Percentiles rank a stretch among this genome's conserved stretches.
Evolutionary conservation across 2,113 vertebrate species (phyloP).

Genomic region (Gymnocephalus cernua): DNA sequence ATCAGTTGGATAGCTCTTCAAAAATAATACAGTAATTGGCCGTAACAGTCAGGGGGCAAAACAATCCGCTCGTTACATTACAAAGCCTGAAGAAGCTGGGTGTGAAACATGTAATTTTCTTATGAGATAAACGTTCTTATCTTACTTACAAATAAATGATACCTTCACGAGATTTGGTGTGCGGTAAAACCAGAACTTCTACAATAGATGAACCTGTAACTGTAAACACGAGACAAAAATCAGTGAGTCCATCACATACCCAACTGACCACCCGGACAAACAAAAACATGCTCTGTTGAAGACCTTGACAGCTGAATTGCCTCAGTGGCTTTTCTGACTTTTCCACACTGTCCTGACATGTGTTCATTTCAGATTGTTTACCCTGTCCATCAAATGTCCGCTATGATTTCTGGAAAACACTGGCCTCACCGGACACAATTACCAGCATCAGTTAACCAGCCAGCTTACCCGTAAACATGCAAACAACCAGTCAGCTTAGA

Average conservation of each 20-base stretch:
- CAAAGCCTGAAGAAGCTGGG: not conserved
- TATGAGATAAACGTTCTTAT: not conserved
- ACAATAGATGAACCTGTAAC: slow-evolving; percentile 1
- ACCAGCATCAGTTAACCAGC: not conserved
- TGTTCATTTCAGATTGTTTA: not conserved
- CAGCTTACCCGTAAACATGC: slow-evolving; percentile 11
- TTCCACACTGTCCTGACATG: slow-evolving; percentile 8
- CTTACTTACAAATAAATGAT: not conserved
- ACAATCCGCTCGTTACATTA: not conserved
- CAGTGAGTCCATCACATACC: slow-evolving; percentile 35
- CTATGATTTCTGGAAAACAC: not conserved
- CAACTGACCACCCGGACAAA: slow-evolving; percentile 40
- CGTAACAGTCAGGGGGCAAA: slow-evolving; percentile 5
- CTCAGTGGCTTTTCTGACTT: slow-evolving; percentile 8
- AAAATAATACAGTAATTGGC: slow-evolving; percentile 11
- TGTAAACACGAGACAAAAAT: slow-evolving; percentile 23
- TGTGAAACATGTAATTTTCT: not conserved
- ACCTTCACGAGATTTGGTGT: not conserved
- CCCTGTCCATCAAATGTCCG: not conserved
- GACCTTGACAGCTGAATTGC: slow-evolving; percentile 40
- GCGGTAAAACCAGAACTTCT: not conserved
- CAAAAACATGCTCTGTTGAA: slow-evolving; percentile 37
- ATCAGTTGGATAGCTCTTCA: slow-evolving; percentile 1
- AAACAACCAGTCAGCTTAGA: not conserved
- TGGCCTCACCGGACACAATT: not conserved